Conservation (phyloP, 1,140 invertebrate genomes). For the Drosophila chauvacae region DNA sequence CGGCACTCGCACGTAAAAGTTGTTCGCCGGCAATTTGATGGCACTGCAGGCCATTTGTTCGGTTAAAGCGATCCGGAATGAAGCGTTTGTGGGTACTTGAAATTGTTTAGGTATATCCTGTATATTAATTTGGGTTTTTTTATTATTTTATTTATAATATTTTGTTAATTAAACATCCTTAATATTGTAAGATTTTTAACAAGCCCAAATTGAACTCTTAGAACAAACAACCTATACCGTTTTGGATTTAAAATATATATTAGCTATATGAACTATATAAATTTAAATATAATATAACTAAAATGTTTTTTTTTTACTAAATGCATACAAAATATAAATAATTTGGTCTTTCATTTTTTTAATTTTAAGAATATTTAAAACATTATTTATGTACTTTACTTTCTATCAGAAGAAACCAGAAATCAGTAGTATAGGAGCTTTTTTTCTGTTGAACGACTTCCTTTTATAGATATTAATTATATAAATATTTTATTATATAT, state of each 20-base stretch:
- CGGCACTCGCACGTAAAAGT: conserved; percentile 29
- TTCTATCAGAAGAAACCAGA: background rate
- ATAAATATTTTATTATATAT: too few species aligned
- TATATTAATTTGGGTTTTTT: background rate
- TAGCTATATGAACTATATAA: too few species aligned
- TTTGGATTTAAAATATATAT: background rate
- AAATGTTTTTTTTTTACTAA: background rate
- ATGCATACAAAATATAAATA: background rate
- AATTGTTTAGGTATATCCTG: background rate
- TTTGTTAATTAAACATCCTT: too few species aligned
- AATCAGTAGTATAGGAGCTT: too few species aligned
- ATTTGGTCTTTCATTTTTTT: background rate
- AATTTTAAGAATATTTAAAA: background rate
- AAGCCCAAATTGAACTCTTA: too few species aligned
- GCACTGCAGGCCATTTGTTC: conserved; percentile 9
- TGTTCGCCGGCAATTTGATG: conserved; percentile 30
- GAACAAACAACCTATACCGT: too few species aligned
- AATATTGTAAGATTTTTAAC: too few species aligned
- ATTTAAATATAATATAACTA: background rate
- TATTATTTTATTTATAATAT: background rate
- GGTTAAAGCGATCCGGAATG: background rate
- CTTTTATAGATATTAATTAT: background rate
- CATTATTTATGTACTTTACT: background rate
- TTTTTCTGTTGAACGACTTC: background rate
- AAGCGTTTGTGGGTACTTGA: background rate